Evolutionary conservation across 2,888 invertebrate species (phyloP).

Genomic region (Drosophila rubida): DNA sequence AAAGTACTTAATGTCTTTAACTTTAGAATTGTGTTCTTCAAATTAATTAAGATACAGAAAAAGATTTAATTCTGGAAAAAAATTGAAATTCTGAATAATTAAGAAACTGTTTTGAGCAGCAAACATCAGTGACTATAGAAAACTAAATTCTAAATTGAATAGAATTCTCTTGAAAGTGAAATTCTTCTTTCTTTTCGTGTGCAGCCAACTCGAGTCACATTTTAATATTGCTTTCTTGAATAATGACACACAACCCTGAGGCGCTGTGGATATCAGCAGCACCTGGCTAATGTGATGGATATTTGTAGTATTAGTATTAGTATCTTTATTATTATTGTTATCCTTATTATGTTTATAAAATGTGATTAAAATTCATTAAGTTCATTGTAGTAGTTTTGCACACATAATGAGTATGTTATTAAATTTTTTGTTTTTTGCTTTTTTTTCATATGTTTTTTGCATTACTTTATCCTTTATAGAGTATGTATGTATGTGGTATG

Average conservation of each 20-base stretch:
- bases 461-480: constrained; percentile 1
- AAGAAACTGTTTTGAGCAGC: too few relatives aligned
- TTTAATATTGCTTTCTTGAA: constrained; percentile 71
- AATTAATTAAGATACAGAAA: too few relatives aligned
- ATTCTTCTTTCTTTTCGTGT: constrained; percentile 16
- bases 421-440: neutral
- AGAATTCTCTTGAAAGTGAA: too few relatives aligned
- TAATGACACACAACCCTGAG: constrained; percentile 56
- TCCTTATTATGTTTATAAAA: constrained; percentile 12
- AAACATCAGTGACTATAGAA: too few relatives aligned
- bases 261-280: constrained; percentile 25
- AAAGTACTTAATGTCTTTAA: too few relatives aligned
- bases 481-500: constrained; percentile 13
- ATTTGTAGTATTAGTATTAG: constrained; percentile 30
- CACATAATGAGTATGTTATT: constrained; percentile 36
- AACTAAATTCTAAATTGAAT: too few relatives aligned
- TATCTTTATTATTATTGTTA: neutral
- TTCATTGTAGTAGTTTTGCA: constrained; percentile 26
- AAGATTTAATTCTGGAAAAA: too few relatives aligned
- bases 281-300: constrained; percentile 53
- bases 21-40: too few relatives aligned
- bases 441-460: neutral
- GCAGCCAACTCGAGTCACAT: constrained; percentile 65
- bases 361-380: constrained; percentile 44
- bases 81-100: too few relatives aligned